Base-by-base conservation (phyloP, 2,888 invertebrate species). In the Eristalinus sepulchralis region DNA sequence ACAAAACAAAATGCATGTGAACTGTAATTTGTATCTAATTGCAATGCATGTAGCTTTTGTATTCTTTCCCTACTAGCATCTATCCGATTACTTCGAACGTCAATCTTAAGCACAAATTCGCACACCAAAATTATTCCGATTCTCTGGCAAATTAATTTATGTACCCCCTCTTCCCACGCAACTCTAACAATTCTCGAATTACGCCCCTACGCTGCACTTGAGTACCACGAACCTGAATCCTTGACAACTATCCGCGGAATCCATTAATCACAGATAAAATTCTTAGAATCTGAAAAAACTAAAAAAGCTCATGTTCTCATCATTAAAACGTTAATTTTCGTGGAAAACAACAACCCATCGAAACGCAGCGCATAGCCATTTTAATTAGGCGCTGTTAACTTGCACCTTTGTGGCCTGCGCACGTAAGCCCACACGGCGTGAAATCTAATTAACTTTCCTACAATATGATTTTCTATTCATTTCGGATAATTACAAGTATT, bases 371-470 rank as follows among this genome's bases (percentile, higher is more conserved):
- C 11, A 39, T 47, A 24, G 31, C 9, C 13, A 17, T 62, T 68
- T 67, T 81, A 68, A 75, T 81, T 81, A 75, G 55, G 39, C 68
- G 24, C 39, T 55, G 22, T 31, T 31, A 63, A 20, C 27, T 33
- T 24, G 39, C 27, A 71, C 27, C 59, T 34, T 36, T 20, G n/a
- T 39, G 39, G n/a, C 6, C 63, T 31, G 3, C n/a, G n/a, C 70
- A 57, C 39, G 57, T 22, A 39, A 70, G 17, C 57, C 63, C 17
- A 72, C 31, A 47, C 53, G 13, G 3, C n/a, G 57, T 36, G 33
- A 13, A 68, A 66, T 60, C 24, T 68, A 53, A 76, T 76, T 76
- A 76, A 76, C 31, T n/a, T 22, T 10, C 55, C 55, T 22, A 53
- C 53, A 60, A 17, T 47, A 17, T n/a, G 4, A 2, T 9, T 5